Percentiles rank a stretch among this genome's conserved stretches.
These are phyloP conservation scores for Macrosoma leucophasiata DNA, from an alignment of 2,888 invertebrate species.

Conservation along the genomic window DNA sequence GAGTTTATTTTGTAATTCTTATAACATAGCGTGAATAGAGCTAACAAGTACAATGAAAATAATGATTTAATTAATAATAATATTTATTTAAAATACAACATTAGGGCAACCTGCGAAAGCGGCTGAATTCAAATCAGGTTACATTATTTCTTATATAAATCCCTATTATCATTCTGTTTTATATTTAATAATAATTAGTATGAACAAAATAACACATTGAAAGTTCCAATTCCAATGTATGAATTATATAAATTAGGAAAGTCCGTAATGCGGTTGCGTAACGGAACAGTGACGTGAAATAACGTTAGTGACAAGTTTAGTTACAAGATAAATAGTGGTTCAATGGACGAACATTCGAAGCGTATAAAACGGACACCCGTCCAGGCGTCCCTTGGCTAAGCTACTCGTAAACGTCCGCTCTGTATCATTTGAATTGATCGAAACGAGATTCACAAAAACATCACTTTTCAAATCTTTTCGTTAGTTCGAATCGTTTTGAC, in stretches of 20 bases:
- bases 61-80: too few species aligned
- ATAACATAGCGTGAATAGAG: too few species aligned
- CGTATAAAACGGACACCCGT: conserved; percentile 67
- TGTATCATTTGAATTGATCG: too few species aligned
- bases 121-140: too few species aligned
- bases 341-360: conserved; percentile 69
- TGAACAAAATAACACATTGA: conserved; percentile 2
- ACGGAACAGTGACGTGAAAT: conserved; percentile 15
- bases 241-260: conserved; percentile 14
- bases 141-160: too few species aligned
- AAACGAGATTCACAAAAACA: too few species aligned
- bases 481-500: too few species aligned
- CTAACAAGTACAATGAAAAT: too few species aligned
- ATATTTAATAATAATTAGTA: conserved; percentile 19
- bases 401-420: conserved; percentile 44
- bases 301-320: conserved; percentile 14
- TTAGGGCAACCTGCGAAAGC: too few species aligned
- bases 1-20: too few species aligned
- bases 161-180: conserved; percentile 25
- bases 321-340: conserved; percentile 28
- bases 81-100: too few species aligned
- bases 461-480: too few species aligned
- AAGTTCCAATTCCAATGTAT: conserved; percentile 21
- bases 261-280: conserved; percentile 14
- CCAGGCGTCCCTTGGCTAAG: conserved; percentile 50